A percentile compares a stretch with the other conserved stretches of the same genome.
These are phyloP conservation scores for Hypocryptadius cinnamomeus DNA, from an alignment of 2,113 vertebrate species.

Conservation along the genomic window DNA sequence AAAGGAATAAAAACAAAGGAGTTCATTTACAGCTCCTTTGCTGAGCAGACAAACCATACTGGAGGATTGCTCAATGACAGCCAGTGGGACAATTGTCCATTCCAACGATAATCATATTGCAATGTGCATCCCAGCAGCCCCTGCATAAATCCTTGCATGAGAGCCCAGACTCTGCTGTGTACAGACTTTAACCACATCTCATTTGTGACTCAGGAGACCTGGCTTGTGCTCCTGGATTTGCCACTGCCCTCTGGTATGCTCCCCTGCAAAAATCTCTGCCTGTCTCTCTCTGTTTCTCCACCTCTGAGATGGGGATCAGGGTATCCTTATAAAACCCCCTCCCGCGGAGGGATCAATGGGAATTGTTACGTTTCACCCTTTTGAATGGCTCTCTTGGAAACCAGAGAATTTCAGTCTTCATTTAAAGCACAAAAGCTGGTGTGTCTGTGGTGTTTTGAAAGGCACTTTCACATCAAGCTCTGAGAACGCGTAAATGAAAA, in stretches of 20 bases:
- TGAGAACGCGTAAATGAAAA: neutral
- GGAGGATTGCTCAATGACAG: neutral
- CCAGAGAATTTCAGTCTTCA: neutral
- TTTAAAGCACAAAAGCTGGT: neutral
- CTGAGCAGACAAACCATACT: neutral
- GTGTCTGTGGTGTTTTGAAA: neutral
- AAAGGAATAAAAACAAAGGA: neutral
- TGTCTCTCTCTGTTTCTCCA: neutral
- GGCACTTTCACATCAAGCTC: neutral
- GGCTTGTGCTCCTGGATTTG: neutral
- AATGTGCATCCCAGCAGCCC: neutral
- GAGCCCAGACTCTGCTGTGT: neutral
- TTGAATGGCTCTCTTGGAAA: neutral
- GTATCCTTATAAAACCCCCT: neutral
- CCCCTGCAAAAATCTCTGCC: neutral
- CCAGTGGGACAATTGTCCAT: conserved; percentile 9
- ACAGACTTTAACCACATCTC: neutral
- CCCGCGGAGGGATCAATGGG: neutral
- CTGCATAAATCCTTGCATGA: neutral
- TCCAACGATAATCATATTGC: neutral
- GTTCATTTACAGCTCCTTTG: neutral
- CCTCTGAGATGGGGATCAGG: neutral
- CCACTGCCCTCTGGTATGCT: neutral
- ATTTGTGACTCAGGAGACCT: neutral
- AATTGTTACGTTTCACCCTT: neutral